A percentile compares a stretch with the other conserved stretches of the same genome.
These are phyloP conservation scores for Epinotia brunnichana DNA, from an alignment of 2,888 invertebrate genomes.

Conservation along the genomic window DNA sequence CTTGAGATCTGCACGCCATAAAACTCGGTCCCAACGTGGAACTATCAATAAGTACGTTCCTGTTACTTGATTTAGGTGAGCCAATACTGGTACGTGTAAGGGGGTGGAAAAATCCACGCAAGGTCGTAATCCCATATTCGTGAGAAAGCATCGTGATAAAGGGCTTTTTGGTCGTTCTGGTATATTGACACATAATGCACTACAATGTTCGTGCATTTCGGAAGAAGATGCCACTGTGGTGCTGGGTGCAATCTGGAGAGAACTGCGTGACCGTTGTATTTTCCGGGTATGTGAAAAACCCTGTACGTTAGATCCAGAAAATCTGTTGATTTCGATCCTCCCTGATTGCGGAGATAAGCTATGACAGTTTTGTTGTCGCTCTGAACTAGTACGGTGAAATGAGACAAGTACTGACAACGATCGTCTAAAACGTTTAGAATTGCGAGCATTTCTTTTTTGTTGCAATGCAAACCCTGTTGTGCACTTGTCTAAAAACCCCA, in stretches of 20 bases:
- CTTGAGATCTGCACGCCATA: constrained; percentile 15
- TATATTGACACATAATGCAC: constrained; percentile 38
- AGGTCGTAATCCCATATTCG: constrained; percentile 34
- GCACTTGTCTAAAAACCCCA: constrained; percentile 1
- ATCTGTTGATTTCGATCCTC: constrained; percentile 15
- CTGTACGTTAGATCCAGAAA: neutral
- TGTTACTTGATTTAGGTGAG: constrained; percentile 35
- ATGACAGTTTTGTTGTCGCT: constrained; percentile 30
- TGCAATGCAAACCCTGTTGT: constrained; percentile 26
- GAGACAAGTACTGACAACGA: constrained; percentile 5
- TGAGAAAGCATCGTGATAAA: constrained; percentile 39
- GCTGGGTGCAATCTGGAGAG: constrained; percentile 12
- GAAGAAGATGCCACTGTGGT: constrained; percentile 24
- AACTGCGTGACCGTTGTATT: constrained; percentile 32
- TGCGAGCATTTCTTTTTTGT: constrained; percentile 29
- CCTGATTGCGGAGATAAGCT: constrained; percentile 25
- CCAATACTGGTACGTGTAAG: constrained; percentile 39
- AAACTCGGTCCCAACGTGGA: constrained; percentile 28
- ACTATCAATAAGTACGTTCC: constrained; percentile 34
- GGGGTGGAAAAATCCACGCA: constrained; percentile 45
- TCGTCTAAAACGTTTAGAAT: constrained; percentile 10
- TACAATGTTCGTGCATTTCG: constrained; percentile 26
- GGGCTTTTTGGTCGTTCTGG: constrained; percentile 29
- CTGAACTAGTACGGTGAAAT: constrained; percentile 15
- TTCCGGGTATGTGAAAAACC: constrained; percentile 16